Evolutionary conservation across 2,113 vertebrate species (phyloP).

Genomic region (Siniperca chuatsi): DNA sequence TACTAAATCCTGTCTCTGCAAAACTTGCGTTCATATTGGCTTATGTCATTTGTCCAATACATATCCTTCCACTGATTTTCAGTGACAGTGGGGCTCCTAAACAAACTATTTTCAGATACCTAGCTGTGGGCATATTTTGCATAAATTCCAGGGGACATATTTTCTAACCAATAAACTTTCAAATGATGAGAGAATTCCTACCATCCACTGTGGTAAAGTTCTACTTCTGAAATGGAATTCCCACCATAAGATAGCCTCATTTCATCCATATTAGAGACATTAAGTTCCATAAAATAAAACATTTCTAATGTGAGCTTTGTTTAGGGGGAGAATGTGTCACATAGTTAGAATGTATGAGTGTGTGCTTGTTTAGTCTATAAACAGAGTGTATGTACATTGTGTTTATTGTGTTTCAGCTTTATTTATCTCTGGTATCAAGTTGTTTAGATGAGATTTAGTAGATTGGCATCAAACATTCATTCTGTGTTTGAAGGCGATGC

Average conservation of each 20-base stretch:
- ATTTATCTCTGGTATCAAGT: constrained; percentile 31
- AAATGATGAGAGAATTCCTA: background rate
- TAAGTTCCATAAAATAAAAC: background rate
- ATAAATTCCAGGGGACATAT: background rate
- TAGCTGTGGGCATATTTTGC: background rate
- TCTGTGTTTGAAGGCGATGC: constrained; percentile 30
- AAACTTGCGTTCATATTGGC: background rate
- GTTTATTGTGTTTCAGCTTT: background rate
- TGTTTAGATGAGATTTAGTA: constrained; percentile 28
- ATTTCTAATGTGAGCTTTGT: background rate
- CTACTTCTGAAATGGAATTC: background rate
- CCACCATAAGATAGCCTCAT: background rate
- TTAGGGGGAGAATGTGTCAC: background rate
- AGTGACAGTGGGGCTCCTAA: background rate
- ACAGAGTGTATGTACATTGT: background rate
- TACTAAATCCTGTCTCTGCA: too few relatives aligned
- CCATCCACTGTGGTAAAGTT: background rate
- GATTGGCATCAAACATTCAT: constrained; percentile 22
- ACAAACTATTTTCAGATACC: background rate
- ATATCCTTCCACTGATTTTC: background rate
- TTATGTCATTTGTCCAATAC: background rate
- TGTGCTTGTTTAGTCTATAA: background rate
- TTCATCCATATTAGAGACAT: background rate
- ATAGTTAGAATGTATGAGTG: background rate
- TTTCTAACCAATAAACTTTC: background rate